Evolutionary conservation across 2,797 vertebrate species (phyloP), one percentile per base, ranked within the genome.

Genomic region (Tolypeutes matacus): DNA sequence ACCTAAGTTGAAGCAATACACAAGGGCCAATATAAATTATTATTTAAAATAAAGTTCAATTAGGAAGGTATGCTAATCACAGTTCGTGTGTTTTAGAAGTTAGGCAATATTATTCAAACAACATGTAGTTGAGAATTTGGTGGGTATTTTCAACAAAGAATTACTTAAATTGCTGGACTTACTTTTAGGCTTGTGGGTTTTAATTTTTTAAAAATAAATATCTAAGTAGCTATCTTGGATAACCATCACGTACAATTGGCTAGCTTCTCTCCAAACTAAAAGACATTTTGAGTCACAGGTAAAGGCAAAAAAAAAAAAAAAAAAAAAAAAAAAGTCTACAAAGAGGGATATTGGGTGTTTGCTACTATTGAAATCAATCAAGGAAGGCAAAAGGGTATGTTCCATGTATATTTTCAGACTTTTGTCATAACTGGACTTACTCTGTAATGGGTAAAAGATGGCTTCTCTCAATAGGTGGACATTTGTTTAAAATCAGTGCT

Each of bases 401-500:
- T 92, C 46, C 76, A 3, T 49, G 2, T 42, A 5, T 51, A 4
- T 81, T 67, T 93, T 89, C 73, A 80, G 6, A 69, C 73, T 91
- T 67, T 31, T 93, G n/a, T 93, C 77, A 90, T n/a, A 51, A 91
- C 81, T 20, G 88, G 46, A 60, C 21, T 62, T 27, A 29, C 20
- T 72, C 7, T 77, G 3, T 95, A 93, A 85, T 94, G 34, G 36
- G 17, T 78, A 77, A 78, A 97, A 93, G 34, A 53, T 93, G 31
- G 25, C 53, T 96, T 95, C 27, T 9, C 2, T 96, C 97, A 69
- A 91, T 97, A 62, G 95, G 88, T 8, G 65, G 83, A 27, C 21
- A 81, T 84, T 96, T 95, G 23, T 88, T 93, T 93, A 77, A 96
- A 93, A 75, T 84, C 65, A 93, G 1, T 89, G n/a, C 78, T 94